A percentile compares a stretch with the other conserved stretches of the same genome.
Conservation (phyloP, 2,797 vertebrate species). For the Hydrocynus forskahlii region DNA sequence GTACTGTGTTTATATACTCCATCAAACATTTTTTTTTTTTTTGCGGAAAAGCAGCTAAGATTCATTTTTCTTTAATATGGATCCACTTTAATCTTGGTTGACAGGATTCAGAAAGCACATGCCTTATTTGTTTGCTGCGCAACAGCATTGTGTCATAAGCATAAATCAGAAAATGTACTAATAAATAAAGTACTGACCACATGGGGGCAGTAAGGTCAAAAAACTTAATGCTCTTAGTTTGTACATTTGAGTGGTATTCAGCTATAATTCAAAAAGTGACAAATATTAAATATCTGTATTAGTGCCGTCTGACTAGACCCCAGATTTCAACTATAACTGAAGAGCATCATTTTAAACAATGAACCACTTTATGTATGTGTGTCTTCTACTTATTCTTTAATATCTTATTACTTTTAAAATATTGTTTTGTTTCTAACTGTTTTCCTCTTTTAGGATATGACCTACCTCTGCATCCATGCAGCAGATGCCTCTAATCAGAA, state of each 20-base stretch:
- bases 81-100: too few relatives aligned
- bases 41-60: too few relatives aligned
- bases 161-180: not conserved
- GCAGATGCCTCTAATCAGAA: conserved; percentile 87
- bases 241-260: not conserved
- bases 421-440: conserved; percentile 51
- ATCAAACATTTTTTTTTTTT: too few relatives aligned
- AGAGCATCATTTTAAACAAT: not conserved
- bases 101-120: too few relatives aligned
- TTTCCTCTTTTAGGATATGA: conserved; percentile 80
- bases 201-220: conserved; percentile 68
- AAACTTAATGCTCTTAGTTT: conserved; percentile 10
- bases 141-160: too few relatives aligned
- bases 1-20: too few relatives aligned
- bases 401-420: not conserved
- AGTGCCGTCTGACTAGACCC: not conserved
- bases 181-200: conserved; percentile 56
- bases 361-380: too few relatives aligned
- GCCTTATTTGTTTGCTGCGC: too few relatives aligned
- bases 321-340: not conserved
- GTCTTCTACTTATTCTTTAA: not conserved
- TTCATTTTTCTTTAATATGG: too few relatives aligned
- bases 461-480: conserved; percentile 88
- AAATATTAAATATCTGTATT: not conserved
- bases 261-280: not conserved